A percentile compares a stretch with the other conserved stretches of the same genome.
Conservation (phyloP, 2,113 vertebrate species). For the Delphinapterus leucas region DNA sequence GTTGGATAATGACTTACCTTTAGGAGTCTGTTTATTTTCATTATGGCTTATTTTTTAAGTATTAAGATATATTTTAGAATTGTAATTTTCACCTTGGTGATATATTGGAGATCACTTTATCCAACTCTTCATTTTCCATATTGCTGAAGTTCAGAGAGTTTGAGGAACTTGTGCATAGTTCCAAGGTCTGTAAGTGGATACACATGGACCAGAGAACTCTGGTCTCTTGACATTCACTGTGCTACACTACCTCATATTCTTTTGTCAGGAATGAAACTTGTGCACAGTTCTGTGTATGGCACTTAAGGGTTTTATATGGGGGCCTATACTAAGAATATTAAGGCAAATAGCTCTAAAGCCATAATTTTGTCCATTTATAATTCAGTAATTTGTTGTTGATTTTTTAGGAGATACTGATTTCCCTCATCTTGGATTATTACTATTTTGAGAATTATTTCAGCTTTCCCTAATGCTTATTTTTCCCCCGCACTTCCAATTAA, state of each 20-base stretch:
- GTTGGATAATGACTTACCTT: constrained; percentile 7
- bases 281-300: not conserved
- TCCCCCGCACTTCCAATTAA: not conserved
- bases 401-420: not conserved
- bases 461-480: not conserved
- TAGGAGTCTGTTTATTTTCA: constrained; percentile 28
- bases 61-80: constrained; percentile 46
- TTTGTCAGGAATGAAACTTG: constrained; percentile 42
- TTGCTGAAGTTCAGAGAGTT: not conserved
- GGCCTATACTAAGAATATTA: not conserved
- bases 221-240: not conserved
- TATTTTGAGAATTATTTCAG: constrained; percentile 37
- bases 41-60: constrained; percentile 1
- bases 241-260: not conserved
- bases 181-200: not conserved
- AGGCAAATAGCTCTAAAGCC: not conserved
- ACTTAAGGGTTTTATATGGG: not conserved
- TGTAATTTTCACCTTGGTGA: not conserved
- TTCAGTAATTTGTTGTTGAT: not conserved
- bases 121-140: constrained; percentile 15
- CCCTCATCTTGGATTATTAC: not conserved
- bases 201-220: not conserved
- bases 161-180: not conserved
- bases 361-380: constrained; percentile 17
- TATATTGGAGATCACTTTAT: not conserved